Percentiles rank a stretch among this genome's conserved stretches.
These are phyloP conservation scores for Grus americana DNA, from an alignment of 2,113 vertebrate genomes.

Conservation along the genomic window DNA sequence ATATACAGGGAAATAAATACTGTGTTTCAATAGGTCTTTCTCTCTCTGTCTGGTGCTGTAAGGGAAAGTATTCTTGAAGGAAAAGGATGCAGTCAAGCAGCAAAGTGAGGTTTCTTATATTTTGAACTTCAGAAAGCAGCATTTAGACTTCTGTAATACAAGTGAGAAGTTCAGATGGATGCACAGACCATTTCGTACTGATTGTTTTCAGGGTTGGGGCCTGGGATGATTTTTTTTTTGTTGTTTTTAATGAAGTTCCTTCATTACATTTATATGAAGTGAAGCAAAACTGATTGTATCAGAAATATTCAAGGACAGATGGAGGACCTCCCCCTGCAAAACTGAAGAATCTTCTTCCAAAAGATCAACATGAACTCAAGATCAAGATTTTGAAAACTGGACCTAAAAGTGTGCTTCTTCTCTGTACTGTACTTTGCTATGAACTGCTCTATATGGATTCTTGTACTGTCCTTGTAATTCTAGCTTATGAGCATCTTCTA, in stretches of 20 bases:
- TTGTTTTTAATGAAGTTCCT: background rate
- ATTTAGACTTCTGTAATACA: background rate
- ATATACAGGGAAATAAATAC: background rate
- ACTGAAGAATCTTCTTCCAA: background rate
- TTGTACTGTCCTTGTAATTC: background rate
- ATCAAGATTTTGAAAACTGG: background rate
- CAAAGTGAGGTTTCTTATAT: background rate
- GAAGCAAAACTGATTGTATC: background rate
- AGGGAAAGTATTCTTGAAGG: background rate
- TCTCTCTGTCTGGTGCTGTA: background rate
- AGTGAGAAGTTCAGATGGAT: background rate
- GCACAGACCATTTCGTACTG: background rate
- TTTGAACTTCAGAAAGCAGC: background rate
- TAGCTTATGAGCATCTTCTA: background rate
- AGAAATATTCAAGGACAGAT: background rate
- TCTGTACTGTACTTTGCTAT: background rate
- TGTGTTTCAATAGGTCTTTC: background rate
- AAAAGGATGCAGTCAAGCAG: background rate
- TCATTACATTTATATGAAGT: background rate
- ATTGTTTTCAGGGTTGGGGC: accelerated
- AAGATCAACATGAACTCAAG: background rate
- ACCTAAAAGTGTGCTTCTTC: background rate
- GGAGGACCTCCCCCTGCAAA: background rate
- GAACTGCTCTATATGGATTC: background rate
- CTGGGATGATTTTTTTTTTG: accelerated